Conservation (phyloP, 1,140 invertebrate species). For the Pantala flavescens region DNA sequence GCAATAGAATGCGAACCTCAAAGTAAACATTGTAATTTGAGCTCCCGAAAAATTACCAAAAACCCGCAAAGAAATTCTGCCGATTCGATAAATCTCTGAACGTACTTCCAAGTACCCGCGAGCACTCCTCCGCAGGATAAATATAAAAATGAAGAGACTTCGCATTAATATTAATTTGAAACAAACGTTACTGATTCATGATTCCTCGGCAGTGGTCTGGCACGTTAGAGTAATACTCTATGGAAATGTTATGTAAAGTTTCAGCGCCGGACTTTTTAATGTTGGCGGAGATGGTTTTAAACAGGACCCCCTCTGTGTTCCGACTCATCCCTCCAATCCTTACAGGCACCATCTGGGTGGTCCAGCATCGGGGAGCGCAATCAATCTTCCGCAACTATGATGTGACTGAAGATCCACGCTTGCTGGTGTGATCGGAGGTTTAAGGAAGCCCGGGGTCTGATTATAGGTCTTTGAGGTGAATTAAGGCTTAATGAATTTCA, state of each 20-base stretch:
- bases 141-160: neutral
- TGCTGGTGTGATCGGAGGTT: neutral
- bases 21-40: no score
- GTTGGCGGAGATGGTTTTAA: neutral
- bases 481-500: no score
- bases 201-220: neutral
- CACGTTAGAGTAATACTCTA: neutral
- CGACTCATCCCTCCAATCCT: neutral
- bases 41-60: no score
- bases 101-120: neutral
- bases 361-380: neutral
- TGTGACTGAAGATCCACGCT: neutral
- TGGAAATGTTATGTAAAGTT: constrained; percentile 8
- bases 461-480: no score
- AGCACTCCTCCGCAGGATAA: neutral
- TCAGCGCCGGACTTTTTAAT: neutral
- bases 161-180: neutral
- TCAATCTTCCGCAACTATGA: constrained; percentile 1
- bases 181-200: neutral
- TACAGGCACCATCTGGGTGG: neutral
- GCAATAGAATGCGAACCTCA: no score
- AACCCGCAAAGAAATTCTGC: no score
- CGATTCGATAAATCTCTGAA: no score
- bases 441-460: no score
- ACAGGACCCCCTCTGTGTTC: neutral